These are phyloP conservation scores for Poeciliopsis gracilis DNA, from an alignment of 2,797 vertebrate species.

Conservation along the genomic window DNA sequence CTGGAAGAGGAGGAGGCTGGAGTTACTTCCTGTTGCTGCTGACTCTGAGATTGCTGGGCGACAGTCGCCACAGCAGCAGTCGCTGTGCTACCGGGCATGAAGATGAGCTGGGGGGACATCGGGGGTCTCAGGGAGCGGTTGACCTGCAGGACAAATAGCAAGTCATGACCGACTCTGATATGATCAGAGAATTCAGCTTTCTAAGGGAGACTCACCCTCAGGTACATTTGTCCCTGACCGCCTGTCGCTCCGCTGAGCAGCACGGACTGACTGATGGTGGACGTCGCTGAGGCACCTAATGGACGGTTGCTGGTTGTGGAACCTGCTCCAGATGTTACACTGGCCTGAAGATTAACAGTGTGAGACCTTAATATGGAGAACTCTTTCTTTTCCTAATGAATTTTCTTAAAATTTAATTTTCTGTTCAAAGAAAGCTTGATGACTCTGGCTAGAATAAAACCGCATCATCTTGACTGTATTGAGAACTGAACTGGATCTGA, in stretches of 20 bases:
- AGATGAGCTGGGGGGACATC: conserved; percentile 94
- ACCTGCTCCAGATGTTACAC: conserved; percentile 74
- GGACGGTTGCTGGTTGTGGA: conserved; percentile 76
- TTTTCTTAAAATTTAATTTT: background rate
- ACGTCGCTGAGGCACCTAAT: conserved; percentile 82
- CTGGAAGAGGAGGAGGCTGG: conserved; percentile 75
- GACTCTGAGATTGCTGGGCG: conserved; percentile 77
- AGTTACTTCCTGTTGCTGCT: conserved; percentile 80
- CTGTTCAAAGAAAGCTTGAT: background rate
- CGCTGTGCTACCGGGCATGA: conserved; percentile 93
- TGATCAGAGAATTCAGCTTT: background rate
- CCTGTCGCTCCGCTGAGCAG: conserved; percentile 90
- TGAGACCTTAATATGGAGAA: background rate
- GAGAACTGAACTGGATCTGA: background rate
- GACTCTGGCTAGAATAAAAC: background rate
- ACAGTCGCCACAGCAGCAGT: conserved; percentile 85
- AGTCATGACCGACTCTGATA: background rate
- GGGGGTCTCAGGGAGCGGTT: conserved; percentile 86
- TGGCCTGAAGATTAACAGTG: conserved; percentile 57
- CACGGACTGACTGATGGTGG: conserved; percentile 93
- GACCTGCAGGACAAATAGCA: conserved; percentile 66
- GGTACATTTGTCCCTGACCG: conserved; percentile 95
- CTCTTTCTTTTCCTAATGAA: background rate
- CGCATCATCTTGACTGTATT: background rate
- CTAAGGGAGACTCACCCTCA: conserved; percentile 84